Percentiles rank a stretch among this genome's conserved stretches.
These are phyloP conservation scores for Agelaius tricolor DNA, from an alignment of 2,113 vertebrate genomes.

Conservation along the genomic window DNA sequence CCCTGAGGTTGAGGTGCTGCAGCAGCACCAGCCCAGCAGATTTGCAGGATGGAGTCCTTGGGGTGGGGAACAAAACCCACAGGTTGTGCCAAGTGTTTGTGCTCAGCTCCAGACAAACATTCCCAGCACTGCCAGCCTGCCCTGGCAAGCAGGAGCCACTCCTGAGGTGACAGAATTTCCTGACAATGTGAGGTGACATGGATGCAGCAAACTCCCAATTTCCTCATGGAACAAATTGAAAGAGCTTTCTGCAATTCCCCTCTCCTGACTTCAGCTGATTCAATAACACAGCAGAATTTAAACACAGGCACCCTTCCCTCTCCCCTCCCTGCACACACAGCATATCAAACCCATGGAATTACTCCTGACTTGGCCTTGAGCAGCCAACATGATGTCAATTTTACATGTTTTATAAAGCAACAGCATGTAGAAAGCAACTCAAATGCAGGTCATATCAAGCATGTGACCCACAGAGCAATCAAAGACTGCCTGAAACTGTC, in stretches of 20 bases:
- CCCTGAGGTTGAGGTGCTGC: background rate
- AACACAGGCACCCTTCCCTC: slow-evolving; percentile 25
- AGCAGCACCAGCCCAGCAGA: background rate
- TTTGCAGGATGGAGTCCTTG: background rate
- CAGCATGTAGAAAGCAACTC: slow-evolving; percentile 59
- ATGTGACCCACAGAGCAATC: slow-evolving; percentile 64
- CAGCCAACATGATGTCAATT: slow-evolving; percentile 57
- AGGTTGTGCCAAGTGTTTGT: background rate
- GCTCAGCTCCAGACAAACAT: background rate
- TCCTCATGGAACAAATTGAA: slow-evolving; percentile 33
- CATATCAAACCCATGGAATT: slow-evolving; percentile 22
- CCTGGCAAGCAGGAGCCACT: background rate
- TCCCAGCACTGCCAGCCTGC: background rate
- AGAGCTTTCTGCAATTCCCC: slow-evolving; percentile 38
- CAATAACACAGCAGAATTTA: slow-evolving; percentile 35
- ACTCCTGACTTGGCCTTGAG: slow-evolving; percentile 41
- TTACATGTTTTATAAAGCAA: slow-evolving; percentile 56
- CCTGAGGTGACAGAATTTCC: background rate
- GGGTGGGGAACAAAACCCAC: background rate
- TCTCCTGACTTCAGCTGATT: slow-evolving; percentile 37
- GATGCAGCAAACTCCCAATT: background rate
- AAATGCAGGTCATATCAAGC: slow-evolving; percentile 65
- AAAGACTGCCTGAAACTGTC: slow-evolving; percentile 68
- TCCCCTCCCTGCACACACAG: background rate
- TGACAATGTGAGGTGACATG: background rate